Evolutionary conservation across 2,113 vertebrate genomes (phyloP).

Genomic region (Channa maculata): DNA sequence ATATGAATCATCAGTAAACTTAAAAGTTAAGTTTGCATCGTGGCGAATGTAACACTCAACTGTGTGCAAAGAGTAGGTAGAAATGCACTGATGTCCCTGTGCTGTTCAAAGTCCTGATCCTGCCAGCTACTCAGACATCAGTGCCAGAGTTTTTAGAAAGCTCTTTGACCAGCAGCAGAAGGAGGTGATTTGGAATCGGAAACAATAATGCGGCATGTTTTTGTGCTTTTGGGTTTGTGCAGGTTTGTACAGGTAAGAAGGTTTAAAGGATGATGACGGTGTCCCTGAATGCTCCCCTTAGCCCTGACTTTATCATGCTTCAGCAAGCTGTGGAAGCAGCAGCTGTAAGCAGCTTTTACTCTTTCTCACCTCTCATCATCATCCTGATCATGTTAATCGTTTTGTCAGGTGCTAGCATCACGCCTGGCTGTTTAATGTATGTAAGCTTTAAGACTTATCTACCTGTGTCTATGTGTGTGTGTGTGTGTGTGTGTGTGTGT

Average conservation of each 20-base stretch:
- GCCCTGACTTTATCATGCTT: constrained; percentile 46
- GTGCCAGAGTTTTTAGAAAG: constrained; percentile 21
- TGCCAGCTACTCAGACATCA: constrained; percentile 14
- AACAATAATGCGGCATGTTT: constrained; percentile 39
- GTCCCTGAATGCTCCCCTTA: constrained; percentile 48
- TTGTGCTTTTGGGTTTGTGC: constrained; percentile 37
- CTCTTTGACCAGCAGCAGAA: constrained; percentile 44
- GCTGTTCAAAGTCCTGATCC: constrained; percentile 17
- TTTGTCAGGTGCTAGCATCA: constrained; percentile 46
- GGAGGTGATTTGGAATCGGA: constrained; percentile 29
- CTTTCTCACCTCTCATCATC: constrained; percentile 47
- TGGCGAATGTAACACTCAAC: constrained; percentile 4
- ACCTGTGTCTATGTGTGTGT: neutral
- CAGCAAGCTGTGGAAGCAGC: constrained; percentile 37
- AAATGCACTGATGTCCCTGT: constrained; percentile 17
- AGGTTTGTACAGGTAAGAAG: constrained; percentile 29
- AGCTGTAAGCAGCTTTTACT: constrained; percentile 63
- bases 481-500: constrained; percentile 26
- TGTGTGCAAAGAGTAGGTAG: constrained; percentile 15
- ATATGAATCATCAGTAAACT: constrained; percentile 32
- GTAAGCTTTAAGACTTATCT: constrained; percentile 40
- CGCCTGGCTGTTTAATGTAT: constrained; percentile 31
- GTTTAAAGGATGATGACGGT: constrained; percentile 52
- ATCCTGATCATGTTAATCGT: constrained; percentile 58
- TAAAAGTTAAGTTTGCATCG: constrained; percentile 13